Base-by-base conservation (phyloP, 2,113 vertebrate genomes). In the Vireo altiloquus region DNA sequence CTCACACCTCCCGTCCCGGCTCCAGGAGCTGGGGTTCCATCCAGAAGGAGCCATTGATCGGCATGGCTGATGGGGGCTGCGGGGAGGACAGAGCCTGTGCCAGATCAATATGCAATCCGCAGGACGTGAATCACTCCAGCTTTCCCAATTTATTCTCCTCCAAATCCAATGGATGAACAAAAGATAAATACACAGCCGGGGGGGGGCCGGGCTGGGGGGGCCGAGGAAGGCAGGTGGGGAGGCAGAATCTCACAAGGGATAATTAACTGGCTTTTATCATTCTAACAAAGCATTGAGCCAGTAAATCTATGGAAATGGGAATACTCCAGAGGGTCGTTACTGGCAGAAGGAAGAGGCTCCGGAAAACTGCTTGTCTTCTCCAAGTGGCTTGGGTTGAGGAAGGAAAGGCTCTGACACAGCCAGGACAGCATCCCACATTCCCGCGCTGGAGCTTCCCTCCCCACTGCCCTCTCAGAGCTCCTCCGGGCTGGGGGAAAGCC, bases 231-330 rank as follows among this genome's bases (percentile, higher is more conserved):
- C 94, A 94, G 93, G 91, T 82, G 93, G 78, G 82, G 79, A 95
- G 71, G 84, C 79, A 90, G 71, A 69, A 49, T 92, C 85, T 94
- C 87, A 17, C 66, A 88, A 52, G 52, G 77, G 85, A 82, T 95
- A 96, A 97, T 97, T 96, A 97, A 96, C 92, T 77, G 59, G 86
- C 90, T 96, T 92, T 92, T 97, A 84, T 95, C 92, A 79, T 95
- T 60, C 90, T 91, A 91, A 94, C 78, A 93, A 95, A 97, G 83
- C 88, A 60, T 87, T 91, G 92, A 93, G 81, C 79, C 75, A 87
- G 83, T 94, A 94, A 96, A 95, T 95, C 72, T 40, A 37, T 60
- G 77, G 44, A 83, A 82, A 94, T 65, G n/a, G 83, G 85, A 95
- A 93, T 79, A 40, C 89, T 86, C 81, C 85, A 81, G 95, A 85